Evolutionary conservation across 2,888 invertebrate species (phyloP).

Genomic region (Macrosoma leucophasiata): DNA sequence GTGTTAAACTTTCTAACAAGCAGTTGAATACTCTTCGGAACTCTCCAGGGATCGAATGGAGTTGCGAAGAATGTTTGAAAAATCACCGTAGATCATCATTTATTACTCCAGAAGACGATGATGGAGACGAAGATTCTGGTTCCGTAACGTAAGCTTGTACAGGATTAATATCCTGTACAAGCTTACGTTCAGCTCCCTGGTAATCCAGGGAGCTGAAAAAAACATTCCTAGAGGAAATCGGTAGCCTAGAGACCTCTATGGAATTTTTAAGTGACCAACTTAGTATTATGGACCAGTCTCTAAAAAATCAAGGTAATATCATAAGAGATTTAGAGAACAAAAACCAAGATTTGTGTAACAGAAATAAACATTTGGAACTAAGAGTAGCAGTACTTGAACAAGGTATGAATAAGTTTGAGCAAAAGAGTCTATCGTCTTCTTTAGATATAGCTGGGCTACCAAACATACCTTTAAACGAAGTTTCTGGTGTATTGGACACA

Average conservation of each 20-base stretch:
- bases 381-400: constrained; percentile 18
- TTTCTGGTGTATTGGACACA: constrained; percentile 7
- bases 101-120: constrained; percentile 19
- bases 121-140: constrained; percentile 5
- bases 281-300: constrained; percentile 13
- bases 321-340: constrained; percentile 22
- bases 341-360: constrained; percentile 20
- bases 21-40: constrained; percentile 16
- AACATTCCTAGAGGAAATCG: constrained; percentile 19
- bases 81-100: constrained; percentile 24
- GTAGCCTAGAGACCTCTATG: constrained; percentile 11
- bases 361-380: constrained; percentile 23
- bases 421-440: constrained; percentile 11
- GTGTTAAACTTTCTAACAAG: constrained; percentile 19
- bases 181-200: no score
- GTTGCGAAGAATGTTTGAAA: constrained; percentile 13
- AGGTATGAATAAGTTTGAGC: constrained; percentile 11
- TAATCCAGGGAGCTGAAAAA: constrained; percentile 22
- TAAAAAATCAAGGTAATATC: constrained; percentile 17
- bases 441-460: constrained; percentile 18
- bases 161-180: constrained; percentile 16
- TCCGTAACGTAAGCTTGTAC: constrained; percentile 9
- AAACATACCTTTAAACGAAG: not conserved
- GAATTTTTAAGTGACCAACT: constrained; percentile 20
- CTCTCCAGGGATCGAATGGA: constrained; percentile 20